These are phyloP conservation scores for Neoscelio sp. DNA, from an alignment of 2,888 invertebrate species.

Conservation along the genomic window DNA sequence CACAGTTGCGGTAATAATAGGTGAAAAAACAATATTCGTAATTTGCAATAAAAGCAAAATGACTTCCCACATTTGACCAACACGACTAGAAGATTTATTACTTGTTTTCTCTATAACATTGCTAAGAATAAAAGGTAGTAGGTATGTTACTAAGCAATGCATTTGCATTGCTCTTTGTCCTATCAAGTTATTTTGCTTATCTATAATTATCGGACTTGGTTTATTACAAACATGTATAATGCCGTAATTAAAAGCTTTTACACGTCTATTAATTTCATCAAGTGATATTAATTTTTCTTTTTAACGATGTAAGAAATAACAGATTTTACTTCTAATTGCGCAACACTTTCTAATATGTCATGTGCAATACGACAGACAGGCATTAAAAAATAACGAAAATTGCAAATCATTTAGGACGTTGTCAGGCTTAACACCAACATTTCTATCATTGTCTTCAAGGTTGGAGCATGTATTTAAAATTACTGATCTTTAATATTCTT, in stretches of 20 bases:
- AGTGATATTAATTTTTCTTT: slow-evolving; percentile 19
- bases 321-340: slow-evolving; percentile 42
- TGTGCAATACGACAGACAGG: no score
- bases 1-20: slow-evolving; percentile 21
- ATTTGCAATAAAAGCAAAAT: slow-evolving; percentile 42
- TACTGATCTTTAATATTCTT: slow-evolving; percentile 1
- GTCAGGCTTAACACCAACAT: no score
- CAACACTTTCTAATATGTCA: no score
- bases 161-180: slow-evolving; percentile 66
- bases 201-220: slow-evolving; percentile 61
- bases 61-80: slow-evolving; percentile 38
- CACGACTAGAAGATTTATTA: neutral
- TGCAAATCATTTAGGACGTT: no score
- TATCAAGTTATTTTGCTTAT: slow-evolving; percentile 54
- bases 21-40: slow-evolving; percentile 46
- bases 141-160: slow-evolving; percentile 50
- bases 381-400: no score
- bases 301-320: slow-evolving; percentile 22
- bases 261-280: slow-evolving; percentile 33
- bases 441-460: neutral
- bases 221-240: slow-evolving; percentile 51
- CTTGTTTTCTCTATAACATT: slow-evolving; percentile 21
- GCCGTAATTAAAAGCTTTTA: slow-evolving; percentile 51
- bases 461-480: neutral
- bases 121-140: slow-evolving; percentile 38